phyloP scores from a whole-genome alignment of 2,888 invertebrate genomes.

The Eupithecia subumbrata region DNA sequence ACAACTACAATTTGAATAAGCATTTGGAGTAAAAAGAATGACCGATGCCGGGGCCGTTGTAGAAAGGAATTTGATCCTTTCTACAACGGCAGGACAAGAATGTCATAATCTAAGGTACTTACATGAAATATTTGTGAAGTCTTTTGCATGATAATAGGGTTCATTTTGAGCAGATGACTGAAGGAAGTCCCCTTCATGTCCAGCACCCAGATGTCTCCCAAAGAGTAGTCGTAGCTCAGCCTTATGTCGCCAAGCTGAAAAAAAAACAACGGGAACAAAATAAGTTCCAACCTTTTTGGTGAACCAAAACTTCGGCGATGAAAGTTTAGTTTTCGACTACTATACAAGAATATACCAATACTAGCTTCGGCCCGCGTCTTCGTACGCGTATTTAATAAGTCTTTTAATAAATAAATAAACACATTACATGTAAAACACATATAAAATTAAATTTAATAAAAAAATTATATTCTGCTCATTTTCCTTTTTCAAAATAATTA shows the following conservation, averaged over 20 bases:
- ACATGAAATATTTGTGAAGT: constrained; percentile 71
- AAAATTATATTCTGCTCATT: no score
- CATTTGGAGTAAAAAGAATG: neutral
- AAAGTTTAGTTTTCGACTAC: neutral
- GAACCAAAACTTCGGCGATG: neutral
- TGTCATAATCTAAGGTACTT: constrained; percentile 28
- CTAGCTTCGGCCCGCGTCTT: no score
- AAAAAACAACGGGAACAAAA: constrained; percentile 2
- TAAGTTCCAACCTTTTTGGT: neutral
- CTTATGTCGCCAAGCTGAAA: constrained; percentile 72
- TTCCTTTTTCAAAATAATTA: no score
- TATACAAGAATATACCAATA: no score
- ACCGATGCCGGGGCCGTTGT: no score
- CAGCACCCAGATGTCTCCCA: constrained; percentile 73
- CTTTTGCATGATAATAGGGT: constrained; percentile 70
- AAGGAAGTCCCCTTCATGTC: constrained; percentile 68
- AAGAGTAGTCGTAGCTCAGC: constrained; percentile 68
- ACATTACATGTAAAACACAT: no score
- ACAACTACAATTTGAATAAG: neutral
- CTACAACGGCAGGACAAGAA: no score
- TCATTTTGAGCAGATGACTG: constrained; percentile 69
- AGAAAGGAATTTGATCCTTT: no score
- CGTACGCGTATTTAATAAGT: no score
- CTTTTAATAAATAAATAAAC: no score
- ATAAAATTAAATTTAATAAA: no score